These are phyloP conservation scores for Neofelis nebulosa DNA, from an alignment of 2,113 vertebrate species.

Conservation along the genomic window DNA sequence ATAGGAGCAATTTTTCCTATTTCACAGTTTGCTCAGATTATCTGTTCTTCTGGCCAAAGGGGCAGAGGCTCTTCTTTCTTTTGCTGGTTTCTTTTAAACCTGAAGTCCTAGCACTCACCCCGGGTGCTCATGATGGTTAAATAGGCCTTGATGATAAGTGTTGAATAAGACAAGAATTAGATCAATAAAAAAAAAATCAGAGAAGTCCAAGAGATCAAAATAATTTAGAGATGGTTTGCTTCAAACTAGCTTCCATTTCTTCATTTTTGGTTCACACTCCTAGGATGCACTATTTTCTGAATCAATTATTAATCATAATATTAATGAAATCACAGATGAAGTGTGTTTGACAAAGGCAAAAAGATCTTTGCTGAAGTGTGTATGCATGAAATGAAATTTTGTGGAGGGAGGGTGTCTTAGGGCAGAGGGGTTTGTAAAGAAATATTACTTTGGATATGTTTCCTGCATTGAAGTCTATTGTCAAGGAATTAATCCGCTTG, in stretches of 20 bases:
- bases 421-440: background rate
- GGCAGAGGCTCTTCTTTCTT: background rate
- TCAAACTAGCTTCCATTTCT: slow-evolving; percentile 38
- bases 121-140: background rate
- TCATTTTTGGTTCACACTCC: background rate
- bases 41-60: background rate
- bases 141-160: background rate
- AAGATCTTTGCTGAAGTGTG: background rate
- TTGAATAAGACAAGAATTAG: background rate
- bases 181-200: background rate
- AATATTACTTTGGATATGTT: slow-evolving; percentile 16
- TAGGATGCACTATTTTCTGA: background rate
- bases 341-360: slow-evolving; percentile 12
- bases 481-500: slow-evolving; percentile 12
- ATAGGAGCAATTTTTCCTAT: background rate
- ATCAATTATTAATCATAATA: background rate
- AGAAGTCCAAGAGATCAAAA: slow-evolving; percentile 11
- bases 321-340: slow-evolving; percentile 23
- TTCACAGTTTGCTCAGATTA: background rate
- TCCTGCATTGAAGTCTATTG: slow-evolving; percentile 5
- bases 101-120: background rate
- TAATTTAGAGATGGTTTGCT: slow-evolving; percentile 4
- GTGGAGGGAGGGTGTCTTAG: background rate
- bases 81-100: background rate
- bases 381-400: background rate